These are phyloP conservation scores for Antennarius striatus DNA, from an alignment of 2,113 vertebrate genomes.

Conservation along the genomic window DNA sequence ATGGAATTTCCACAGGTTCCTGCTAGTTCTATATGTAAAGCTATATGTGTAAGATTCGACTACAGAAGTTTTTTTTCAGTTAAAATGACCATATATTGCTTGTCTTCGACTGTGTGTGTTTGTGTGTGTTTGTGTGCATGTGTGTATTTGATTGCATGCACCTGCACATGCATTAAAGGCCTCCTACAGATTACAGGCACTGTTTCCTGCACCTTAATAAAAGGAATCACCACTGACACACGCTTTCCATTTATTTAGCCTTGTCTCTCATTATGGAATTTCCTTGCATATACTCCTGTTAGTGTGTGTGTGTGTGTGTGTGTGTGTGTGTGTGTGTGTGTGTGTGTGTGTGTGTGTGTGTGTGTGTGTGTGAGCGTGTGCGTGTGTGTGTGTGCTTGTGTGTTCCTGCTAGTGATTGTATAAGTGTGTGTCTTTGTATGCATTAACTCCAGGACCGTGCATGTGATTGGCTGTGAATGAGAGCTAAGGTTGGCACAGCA, in stretches of 20 bases:
- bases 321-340: constrained; percentile 13
- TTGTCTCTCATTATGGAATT: constrained; percentile 59
- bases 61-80: too few relatives aligned
- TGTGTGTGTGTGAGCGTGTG: constrained; percentile 2
- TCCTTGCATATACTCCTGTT: constrained; percentile 2
- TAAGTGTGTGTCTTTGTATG: constrained; percentile 38
- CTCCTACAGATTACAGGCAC: constrained; percentile 59
- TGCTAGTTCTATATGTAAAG: too few relatives aligned
- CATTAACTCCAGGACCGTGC: constrained; percentile 62
- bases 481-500: constrained; percentile 71
- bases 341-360: not conserved
- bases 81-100: constrained; percentile 20
- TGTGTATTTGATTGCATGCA: constrained; percentile 2
- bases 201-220: constrained; percentile 70
- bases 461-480: constrained; percentile 74
- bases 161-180: constrained; percentile 29
- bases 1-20: too few relatives aligned
- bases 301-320: constrained; percentile 20
- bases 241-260: constrained; percentile 64
- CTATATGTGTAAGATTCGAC: too few relatives aligned
- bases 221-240: constrained; percentile 61
- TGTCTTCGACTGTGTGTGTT: constrained; percentile 40
- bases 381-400: constrained; percentile 10
- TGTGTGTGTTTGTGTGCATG: constrained; percentile 6
- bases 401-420: not conserved